These are phyloP conservation scores for Liasis olivaceus DNA, from an alignment of 2,797 vertebrate genomes.

Conservation along the genomic window DNA sequence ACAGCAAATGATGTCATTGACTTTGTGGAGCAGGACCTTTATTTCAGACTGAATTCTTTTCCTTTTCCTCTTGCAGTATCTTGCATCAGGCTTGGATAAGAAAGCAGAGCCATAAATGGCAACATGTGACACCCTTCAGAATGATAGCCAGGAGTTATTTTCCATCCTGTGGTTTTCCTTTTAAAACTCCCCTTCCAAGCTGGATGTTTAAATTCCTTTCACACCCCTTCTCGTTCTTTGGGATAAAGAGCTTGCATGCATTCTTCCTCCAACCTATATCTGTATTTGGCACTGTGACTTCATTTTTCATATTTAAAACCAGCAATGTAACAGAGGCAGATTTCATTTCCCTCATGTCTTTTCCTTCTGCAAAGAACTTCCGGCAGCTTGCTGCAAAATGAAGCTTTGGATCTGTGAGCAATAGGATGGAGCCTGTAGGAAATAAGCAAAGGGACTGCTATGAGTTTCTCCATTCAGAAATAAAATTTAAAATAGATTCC, in stretches of 20 bases:
- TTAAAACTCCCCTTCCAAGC: not conserved
- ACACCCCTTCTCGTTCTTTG: not conserved
- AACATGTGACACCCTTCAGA: conserved; percentile 42
- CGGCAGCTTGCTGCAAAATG: not conserved
- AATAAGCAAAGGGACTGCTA: conserved; percentile 8
- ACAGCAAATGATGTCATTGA: conserved; percentile 15
- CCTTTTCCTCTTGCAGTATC: conserved; percentile 60
- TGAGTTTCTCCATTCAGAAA: not conserved
- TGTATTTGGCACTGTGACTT: not conserved
- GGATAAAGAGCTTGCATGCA: not conserved
- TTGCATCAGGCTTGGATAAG: conserved; percentile 70
- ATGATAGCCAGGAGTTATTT: conserved; percentile 1
- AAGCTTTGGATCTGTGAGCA: not conserved
- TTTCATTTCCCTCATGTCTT: not conserved
- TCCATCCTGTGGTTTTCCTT: conserved; percentile 43
- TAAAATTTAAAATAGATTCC: conserved; percentile 28
- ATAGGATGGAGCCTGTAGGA: not conserved
- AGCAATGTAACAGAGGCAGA: not conserved
- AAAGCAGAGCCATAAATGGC: conserved; percentile 76
- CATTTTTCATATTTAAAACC: not conserved
- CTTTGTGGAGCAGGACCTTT: conserved; percentile 32
- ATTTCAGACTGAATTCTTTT: conserved; percentile 37
- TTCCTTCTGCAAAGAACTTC: not conserved
- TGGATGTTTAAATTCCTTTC: conserved; percentile 20
- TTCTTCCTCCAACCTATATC: not conserved